These are phyloP conservation scores for Saxicola maurus DNA, from an alignment of 2,797 vertebrate species.

Conservation along the genomic window DNA sequence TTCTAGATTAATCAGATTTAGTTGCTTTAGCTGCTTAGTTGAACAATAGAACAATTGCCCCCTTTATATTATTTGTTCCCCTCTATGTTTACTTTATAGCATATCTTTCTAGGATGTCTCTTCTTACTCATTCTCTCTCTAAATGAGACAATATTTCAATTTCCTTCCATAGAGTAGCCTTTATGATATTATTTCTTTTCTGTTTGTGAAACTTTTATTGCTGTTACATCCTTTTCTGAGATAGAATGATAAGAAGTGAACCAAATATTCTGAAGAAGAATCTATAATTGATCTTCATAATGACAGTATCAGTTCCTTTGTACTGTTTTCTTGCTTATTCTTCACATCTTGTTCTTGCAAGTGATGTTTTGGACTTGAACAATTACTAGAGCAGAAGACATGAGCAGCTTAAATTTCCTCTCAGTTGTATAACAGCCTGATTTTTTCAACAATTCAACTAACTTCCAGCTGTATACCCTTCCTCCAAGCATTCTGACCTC, in stretches of 20 bases:
- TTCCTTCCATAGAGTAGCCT: neutral
- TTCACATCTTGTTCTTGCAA: neutral
- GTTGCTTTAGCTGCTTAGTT: neutral
- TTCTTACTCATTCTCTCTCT: neutral
- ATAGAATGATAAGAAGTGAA: neutral
- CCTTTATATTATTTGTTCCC: neutral
- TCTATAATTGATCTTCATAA: neutral
- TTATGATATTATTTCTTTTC: neutral
- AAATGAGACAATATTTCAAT: conserved; percentile 34
- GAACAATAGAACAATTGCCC: neutral
- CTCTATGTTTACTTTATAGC: neutral
- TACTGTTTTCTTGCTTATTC: neutral
- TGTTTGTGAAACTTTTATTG: neutral
- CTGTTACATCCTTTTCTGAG: neutral
- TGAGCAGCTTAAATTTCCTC: neutral
- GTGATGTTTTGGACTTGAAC: neutral
- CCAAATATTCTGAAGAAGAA: neutral
- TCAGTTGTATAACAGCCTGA: neutral
- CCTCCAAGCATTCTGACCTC: neutral
- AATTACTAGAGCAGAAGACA: neutral
- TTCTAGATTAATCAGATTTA: neutral
- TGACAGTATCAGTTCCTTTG: neutral
- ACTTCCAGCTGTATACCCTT: neutral
- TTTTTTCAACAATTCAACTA: neutral
- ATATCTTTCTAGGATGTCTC: neutral